These are phyloP conservation scores for Caerostris darwini DNA, from an alignment of 1,140 invertebrate genomes.

Conservation along the genomic window DNA sequence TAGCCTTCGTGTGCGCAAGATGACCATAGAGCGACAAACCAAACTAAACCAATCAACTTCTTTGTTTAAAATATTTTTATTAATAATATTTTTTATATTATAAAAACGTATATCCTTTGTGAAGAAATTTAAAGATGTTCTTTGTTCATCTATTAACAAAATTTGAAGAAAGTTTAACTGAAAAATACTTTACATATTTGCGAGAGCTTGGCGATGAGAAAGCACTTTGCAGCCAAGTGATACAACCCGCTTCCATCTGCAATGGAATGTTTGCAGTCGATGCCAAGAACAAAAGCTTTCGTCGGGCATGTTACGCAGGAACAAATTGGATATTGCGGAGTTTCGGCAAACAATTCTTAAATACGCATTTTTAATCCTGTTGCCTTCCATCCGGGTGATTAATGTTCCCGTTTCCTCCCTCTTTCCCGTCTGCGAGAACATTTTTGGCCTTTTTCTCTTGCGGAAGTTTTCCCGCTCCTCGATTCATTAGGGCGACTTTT, in stretches of 20 bases:
- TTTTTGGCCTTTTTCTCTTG: constrained; percentile 19
- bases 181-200: background rate
- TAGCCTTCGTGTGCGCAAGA: too few species aligned
- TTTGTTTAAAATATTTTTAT: too few species aligned
- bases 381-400: constrained; percentile 13
- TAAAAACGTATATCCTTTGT: too few species aligned
- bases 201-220: background rate
- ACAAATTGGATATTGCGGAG: constrained; percentile 77
- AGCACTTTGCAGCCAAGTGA: background rate
- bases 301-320: constrained; percentile 56
- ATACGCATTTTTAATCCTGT: constrained; percentile 77
- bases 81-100: too few species aligned
- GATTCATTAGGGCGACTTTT: constrained; percentile 62
- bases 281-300: constrained; percentile 60
- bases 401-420: background rate
- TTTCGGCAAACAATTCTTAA: constrained; percentile 78
- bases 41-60: too few species aligned
- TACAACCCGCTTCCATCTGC: background rate
- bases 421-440: background rate
- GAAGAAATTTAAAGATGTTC: too few species aligned
- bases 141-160: too few species aligned
- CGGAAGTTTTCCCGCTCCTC: background rate
- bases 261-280: constrained; percentile 31
- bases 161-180: background rate
- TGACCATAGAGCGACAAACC: too few species aligned